phyloP scores from a whole-genome alignment of 2,113 vertebrate species.

The Passer domesticus region DNA sequence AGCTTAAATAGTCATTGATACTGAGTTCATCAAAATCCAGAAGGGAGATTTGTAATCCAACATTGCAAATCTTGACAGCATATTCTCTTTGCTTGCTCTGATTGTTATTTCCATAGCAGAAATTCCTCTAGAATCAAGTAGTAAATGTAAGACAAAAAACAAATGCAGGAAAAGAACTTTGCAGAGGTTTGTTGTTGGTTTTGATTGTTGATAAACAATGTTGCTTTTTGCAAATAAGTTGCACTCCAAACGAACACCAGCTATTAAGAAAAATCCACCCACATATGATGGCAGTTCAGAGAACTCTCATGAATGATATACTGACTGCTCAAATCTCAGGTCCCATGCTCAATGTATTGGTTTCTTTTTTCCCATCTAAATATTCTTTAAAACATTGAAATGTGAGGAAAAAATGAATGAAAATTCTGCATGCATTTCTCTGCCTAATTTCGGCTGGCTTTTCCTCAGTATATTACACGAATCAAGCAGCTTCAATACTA shows the following conservation, averaged over 20 bases:
- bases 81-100: background rate
- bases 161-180: background rate
- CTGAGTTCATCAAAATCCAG: background rate
- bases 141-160: background rate
- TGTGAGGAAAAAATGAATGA: background rate
- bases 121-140: background rate
- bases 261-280: background rate
- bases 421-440: background rate
- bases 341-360: background rate
- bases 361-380: background rate
- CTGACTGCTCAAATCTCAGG: background rate
- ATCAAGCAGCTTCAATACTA: background rate
- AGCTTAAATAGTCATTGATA: background rate
- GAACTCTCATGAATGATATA: fast-evolving
- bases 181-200: background rate
- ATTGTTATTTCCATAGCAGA: background rate
- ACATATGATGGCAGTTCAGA: background rate
- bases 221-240: background rate
- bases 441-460: background rate
- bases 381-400: background rate
- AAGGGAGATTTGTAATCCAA: background rate
- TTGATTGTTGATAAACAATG: background rate
- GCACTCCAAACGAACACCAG: background rate
- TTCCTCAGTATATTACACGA: background rate
- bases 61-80: background rate